Percentiles rank a stretch among this genome's conserved stretches.
These are phyloP conservation scores for Danio jaintianensis DNA, from an alignment of 2,797 vertebrate genomes.

Conservation along the genomic window DNA sequence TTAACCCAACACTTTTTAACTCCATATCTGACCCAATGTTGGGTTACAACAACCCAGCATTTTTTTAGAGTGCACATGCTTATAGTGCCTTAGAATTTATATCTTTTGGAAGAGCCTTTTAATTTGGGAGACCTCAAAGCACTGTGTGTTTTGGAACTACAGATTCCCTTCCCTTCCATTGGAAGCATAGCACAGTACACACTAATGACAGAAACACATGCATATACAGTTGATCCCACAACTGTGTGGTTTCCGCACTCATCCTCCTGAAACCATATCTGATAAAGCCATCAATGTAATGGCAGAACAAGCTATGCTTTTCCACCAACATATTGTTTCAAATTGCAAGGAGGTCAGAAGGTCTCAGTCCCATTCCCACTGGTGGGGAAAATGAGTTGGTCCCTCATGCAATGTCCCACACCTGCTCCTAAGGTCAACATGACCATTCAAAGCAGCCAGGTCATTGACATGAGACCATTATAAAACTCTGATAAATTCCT, in stretches of 20 bases:
- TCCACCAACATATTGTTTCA: slow-evolving; percentile 56
- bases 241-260: slow-evolving; percentile 26
- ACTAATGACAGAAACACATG: slow-evolving; percentile 5
- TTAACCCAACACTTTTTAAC: no score
- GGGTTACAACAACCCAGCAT: no score
- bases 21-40: no score
- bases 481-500: slow-evolving; percentile 71
- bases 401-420: slow-evolving; percentile 24
- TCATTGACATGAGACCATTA: slow-evolving; percentile 65
- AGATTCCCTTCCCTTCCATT: slow-evolving; percentile 1
- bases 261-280: slow-evolving; percentile 42
- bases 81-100: neutral
- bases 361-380: slow-evolving; percentile 52
- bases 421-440: slow-evolving; percentile 35
- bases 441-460: slow-evolving; percentile 30
- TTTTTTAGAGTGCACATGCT: no score
- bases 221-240: slow-evolving; percentile 6
- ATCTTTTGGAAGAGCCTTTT: neutral
- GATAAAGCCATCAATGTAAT: slow-evolving; percentile 60
- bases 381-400: slow-evolving; percentile 9
- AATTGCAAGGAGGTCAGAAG: slow-evolving; percentile 52
- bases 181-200: neutral
- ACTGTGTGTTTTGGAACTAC: neutral
- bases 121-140: neutral
- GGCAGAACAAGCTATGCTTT: slow-evolving; percentile 55